These are phyloP conservation scores for Aphelenchoides fujianensis DNA, from an alignment of 1,140 invertebrate genomes.

Conservation along the genomic window DNA sequence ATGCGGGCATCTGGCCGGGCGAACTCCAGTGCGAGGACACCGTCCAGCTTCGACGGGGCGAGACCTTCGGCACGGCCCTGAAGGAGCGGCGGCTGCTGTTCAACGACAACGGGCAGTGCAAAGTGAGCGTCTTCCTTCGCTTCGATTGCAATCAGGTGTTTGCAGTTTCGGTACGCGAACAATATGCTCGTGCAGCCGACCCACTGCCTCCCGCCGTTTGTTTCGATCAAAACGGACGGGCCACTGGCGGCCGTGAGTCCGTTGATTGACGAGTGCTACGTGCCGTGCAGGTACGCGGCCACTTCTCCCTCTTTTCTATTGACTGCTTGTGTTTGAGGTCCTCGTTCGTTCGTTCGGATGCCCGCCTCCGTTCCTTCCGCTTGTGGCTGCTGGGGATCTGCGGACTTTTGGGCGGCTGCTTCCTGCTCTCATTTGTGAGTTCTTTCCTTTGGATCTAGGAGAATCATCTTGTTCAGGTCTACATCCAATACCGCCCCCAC, in stretches of 20 bases:
- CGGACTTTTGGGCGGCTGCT: neutral
- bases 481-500: neutral
- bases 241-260: neutral
- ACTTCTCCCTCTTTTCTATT: too few species aligned
- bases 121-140: neutral
- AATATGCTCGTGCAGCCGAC: neutral
- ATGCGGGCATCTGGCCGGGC: neutral
- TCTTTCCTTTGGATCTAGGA: neutral
- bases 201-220: slow-evolving; percentile 3
- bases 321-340: too few species aligned
- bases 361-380: neutral
- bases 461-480: neutral
- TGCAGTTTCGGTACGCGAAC: neutral
- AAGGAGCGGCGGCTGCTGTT: slow-evolving; percentile 1
- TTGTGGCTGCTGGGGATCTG: slow-evolving; percentile 3
- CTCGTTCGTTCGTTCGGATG: neutral
- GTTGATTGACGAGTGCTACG: slow-evolving; percentile 16
- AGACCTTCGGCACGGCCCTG: neutral
- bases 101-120: neutral
- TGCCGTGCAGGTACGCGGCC: slow-evolving; percentile 13
- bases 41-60: neutral
- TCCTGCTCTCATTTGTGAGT: neutral
- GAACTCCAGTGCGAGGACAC: slow-evolving; percentile 12
- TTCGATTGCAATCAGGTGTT: neutral
- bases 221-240: slow-evolving; percentile 5